Evolutionary conservation across 2,797 vertebrate genomes (phyloP).

Genomic region (Lophotriccus pileatus): DNA sequence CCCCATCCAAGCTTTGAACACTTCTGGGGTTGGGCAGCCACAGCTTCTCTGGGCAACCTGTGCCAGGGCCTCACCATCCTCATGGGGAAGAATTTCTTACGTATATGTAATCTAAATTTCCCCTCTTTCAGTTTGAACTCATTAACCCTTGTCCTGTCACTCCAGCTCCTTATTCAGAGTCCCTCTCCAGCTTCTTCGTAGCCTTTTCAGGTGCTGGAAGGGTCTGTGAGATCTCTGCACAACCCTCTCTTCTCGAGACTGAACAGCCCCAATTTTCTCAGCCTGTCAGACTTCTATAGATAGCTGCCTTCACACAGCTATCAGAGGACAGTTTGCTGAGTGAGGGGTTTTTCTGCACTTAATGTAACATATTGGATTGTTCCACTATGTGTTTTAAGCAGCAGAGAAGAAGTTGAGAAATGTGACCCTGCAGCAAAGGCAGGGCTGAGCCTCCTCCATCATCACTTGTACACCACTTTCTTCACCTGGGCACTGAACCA

Average conservation of each 20-base stretch:
- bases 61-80: neutral
- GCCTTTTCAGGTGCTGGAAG: neutral
- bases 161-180: neutral
- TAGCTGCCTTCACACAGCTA: neutral
- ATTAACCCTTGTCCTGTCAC: neutral
- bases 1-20: accelerated
- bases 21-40: neutral
- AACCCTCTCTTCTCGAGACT: neutral
- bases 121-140: neutral
- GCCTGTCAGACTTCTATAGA: neutral
- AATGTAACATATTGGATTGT: neutral
- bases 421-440: neutral
- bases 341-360: neutral
- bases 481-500: neutral
- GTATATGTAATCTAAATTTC: neutral
- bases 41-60: neutral
- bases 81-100: neutral
- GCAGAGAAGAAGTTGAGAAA: neutral
- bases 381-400: neutral
- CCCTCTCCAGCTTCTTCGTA: no score
- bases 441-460: neutral
- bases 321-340: neutral
- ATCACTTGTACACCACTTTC: neutral
- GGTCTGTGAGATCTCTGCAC: neutral
- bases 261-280: neutral